Base-by-base conservation (phyloP, 2,888 invertebrate genomes). In the Lingula anatina region DNA sequence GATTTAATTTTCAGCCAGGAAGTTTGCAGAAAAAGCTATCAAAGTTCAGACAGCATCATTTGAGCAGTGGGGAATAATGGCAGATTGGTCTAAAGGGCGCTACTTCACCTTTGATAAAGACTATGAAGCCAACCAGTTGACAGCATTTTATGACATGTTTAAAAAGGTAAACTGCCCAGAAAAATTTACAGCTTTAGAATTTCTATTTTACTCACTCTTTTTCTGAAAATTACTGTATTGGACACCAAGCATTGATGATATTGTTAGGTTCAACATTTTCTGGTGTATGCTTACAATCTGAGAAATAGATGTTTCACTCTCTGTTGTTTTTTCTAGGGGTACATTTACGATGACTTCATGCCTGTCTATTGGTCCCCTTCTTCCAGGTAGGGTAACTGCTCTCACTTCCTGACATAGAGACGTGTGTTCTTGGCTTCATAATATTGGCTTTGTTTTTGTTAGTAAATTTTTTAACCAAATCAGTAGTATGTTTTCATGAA, bases 281-380 rank as follows among this genome's bases (percentile, higher is more conserved):
- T n/a, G n/a, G n/a, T n/a, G n/a, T n/a, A n/a, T n/a, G n/a, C n/a
- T n/a, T n/a, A n/a, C n/a, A n/a, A n/a, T n/a, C n/a, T n/a, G n/a
- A n/a, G n/a, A n/a, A n/a, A n/a, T n/a, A n/a, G n/a, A n/a, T n/a
- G n/a, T n/a, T n/a, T n/a, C n/a, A n/a, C n/a, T n/a, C n/a, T n/a
- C n/a, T n/a, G n/a, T n/a, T n/a, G n/a, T n/a, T n/a, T n/a, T n/a
- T n/a, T n/a, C n/a, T n/a, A 26, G 90, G 86, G 86, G 2, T 80
- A 89, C 7, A 83, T 95, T 39, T 94, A 85, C 74, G 81, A 90
- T 58, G 92, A 89, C 65, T 78, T 90, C 36, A 95, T 95, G 75
- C 97, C 99, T 0, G 92, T 99, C 12, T 89, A 89, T 78, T 99
- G 97, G 97, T 97, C 97, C 7, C 94, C 96, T 0, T 90, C 91